phyloP scores from a whole-genome alignment of 2,113 vertebrate species.

The Heterotilapia buettikoferi region DNA sequence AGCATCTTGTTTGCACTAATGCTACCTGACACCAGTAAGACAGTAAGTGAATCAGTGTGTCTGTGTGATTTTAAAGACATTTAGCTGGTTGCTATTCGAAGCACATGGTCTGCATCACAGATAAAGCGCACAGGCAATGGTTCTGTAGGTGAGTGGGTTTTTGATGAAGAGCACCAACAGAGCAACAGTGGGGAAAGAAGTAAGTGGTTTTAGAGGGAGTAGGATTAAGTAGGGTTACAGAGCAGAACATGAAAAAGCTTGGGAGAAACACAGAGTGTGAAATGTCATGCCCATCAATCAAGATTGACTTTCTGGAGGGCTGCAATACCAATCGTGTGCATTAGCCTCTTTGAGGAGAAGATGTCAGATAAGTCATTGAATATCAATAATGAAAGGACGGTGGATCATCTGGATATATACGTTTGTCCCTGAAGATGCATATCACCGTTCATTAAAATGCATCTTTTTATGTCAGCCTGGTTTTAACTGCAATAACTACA shows the following conservation, averaged over 20 bases:
- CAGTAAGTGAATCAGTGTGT: constrained; percentile 6
- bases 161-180: constrained; percentile 9
- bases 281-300: constrained; percentile 39
- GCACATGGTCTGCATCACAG: neutral
- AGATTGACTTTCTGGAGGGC: neutral
- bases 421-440: neutral
- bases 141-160: constrained; percentile 25
- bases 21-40: constrained; percentile 39
- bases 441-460: neutral
- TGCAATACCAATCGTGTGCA: neutral
- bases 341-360: neutral
- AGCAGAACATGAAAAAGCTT: neutral
- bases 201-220: neutral
- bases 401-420: neutral
- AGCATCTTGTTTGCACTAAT: constrained; percentile 55
- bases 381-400: neutral
- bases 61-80: constrained; percentile 23
- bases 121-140: constrained; percentile 21
- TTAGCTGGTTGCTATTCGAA: constrained; percentile 40
- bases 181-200: neutral
- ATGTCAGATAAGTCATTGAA: neutral
- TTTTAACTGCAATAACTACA: neutral
- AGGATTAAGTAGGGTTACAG: constrained; percentile 25
- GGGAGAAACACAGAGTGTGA: neutral
- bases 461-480: neutral